These are phyloP conservation scores for Ara ararauna DNA, from an alignment of 2,797 vertebrate species.

Conservation along the genomic window DNA sequence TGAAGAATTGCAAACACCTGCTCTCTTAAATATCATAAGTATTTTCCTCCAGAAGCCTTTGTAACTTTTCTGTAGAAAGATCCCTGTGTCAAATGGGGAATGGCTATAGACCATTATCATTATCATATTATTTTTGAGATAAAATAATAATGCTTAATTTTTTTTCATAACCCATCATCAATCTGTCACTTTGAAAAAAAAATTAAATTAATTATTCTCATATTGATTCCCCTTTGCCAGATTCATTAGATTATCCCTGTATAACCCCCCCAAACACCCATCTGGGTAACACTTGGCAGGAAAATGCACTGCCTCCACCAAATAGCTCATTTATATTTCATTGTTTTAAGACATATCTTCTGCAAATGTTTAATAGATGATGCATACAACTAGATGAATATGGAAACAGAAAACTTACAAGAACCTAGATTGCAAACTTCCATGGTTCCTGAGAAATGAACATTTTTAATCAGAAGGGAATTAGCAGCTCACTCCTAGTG, in stretches of 20 bases:
- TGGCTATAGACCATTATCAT: not conserved
- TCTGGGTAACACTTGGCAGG: constrained; percentile 4
- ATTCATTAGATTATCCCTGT: not conserved
- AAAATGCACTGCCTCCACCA: not conserved
- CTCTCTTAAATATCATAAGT: not conserved
- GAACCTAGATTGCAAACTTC: not conserved
- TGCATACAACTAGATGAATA: not conserved
- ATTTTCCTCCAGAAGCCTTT: not conserved
- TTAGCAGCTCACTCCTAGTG: not conserved
- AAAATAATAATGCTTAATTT: not conserved
- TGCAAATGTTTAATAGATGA: constrained; percentile 41
- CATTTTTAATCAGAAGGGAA: not conserved
- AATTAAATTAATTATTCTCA: constrained; percentile 38
- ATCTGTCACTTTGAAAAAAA: constrained; percentile 33
- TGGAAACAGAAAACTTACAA: not conserved
- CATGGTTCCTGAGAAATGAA: not conserved
- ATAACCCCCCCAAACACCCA: not conserved
- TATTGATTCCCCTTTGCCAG: constrained; percentile 28
- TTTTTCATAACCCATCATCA: constrained; percentile 25
- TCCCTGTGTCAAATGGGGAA: not conserved
- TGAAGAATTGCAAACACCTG: not conserved
- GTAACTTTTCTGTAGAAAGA: not conserved
- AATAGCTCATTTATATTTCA: constrained; percentile 49
- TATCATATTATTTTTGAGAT: not conserved
- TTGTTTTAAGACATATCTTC: constrained; percentile 44